Base-by-base conservation (phyloP, 2,888 invertebrate genomes). In the Amblyjoppa proteus region DNA sequence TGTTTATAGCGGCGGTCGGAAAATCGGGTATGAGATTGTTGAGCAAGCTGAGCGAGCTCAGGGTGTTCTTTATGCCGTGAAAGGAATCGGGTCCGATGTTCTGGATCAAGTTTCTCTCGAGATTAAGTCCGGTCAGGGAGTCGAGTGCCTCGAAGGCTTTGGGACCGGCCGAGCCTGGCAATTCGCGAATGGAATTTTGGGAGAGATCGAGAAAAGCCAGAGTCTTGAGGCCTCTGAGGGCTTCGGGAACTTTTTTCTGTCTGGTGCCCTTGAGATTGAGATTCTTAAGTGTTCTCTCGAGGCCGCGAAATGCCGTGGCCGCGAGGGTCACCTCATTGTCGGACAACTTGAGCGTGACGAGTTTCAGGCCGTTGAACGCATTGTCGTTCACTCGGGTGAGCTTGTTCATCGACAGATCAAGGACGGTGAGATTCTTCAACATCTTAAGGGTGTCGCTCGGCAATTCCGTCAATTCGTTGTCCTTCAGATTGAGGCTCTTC, bases 11-110 rank as follows among this genome's bases (percentile, higher is more conserved):
- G 66, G 95, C 96, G 0, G 96, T 97, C 1, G 98, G 98, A 93
- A 98, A 98, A 92, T 98, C 97, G 0, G 98, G 96, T 81, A 98
- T 95, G 79, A 98, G 95, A 94, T 98, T 98, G 94, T 98, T 98
- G 56, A 98, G 95, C 85, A 98, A 95, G 94, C 98, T 98, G 77
- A 98, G 95, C 0, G 98, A 98, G 93, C 97, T 98, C 61, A 98
- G 94, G 0, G 98, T 97, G 88, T 96, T 96, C 91, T 96, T 96
- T 58, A 98, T 96, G 0, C 98, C 98, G 7, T 95, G 94, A 92
- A 98, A 98, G 0, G 98, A 96, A 64, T 97, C 96, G 88, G 96
- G 96, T 64, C 96, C 96, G 80, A 98, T 95, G 85, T 95, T 96
- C 89, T 97, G 97, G 80, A 98, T 97, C 70, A 98, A 95, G 94